A percentile compares a stretch with the other conserved stretches of the same genome.
Evolutionary conservation across 2,113 vertebrate genomes (phyloP).

Genomic region (Oryzias javanicus): DNA sequence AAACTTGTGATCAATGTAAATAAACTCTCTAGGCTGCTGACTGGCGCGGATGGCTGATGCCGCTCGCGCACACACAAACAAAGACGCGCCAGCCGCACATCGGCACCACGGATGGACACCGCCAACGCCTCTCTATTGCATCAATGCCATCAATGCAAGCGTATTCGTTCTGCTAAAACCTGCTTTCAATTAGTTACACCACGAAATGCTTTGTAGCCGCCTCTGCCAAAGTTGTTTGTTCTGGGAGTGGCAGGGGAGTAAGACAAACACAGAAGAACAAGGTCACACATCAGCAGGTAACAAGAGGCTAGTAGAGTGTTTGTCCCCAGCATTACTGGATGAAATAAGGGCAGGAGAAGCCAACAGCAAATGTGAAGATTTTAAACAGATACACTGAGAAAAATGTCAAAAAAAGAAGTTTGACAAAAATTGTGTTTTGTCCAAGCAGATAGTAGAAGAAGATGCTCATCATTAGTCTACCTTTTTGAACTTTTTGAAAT

Average conservation of each 20-base stretch:
- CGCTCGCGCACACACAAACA: slow-evolving; percentile 6
- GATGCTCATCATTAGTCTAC: too few relatives aligned
- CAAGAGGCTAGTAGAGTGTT: slow-evolving; percentile 22
- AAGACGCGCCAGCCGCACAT: neutral
- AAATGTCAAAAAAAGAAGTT: neutral
- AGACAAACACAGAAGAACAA: slow-evolving; percentile 61
- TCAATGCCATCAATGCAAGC: neutral
- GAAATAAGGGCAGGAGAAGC: neutral
- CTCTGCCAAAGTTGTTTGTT: slow-evolving; percentile 46
- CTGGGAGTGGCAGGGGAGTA: slow-evolving; percentile 54
- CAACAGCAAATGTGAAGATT: neutral
- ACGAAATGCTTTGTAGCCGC: slow-evolving; percentile 10
- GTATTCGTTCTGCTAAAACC: neutral
- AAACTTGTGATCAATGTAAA: slow-evolving; percentile 59
- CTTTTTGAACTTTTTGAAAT: too few relatives aligned
- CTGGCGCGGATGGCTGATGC: slow-evolving; percentile 21
- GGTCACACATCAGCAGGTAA: slow-evolving; percentile 45
- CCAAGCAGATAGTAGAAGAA: neutral
- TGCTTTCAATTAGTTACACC: neutral
- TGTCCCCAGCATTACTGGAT: slow-evolving; percentile 2
- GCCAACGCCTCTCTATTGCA: neutral
- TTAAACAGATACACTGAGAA: neutral
- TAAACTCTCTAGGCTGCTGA: slow-evolving; percentile 38
- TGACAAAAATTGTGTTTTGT: neutral
- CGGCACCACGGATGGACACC: neutral